Conservation (phyloP, 1,140 invertebrate genomes). For the Dufourea novaeangliae region DNA sequence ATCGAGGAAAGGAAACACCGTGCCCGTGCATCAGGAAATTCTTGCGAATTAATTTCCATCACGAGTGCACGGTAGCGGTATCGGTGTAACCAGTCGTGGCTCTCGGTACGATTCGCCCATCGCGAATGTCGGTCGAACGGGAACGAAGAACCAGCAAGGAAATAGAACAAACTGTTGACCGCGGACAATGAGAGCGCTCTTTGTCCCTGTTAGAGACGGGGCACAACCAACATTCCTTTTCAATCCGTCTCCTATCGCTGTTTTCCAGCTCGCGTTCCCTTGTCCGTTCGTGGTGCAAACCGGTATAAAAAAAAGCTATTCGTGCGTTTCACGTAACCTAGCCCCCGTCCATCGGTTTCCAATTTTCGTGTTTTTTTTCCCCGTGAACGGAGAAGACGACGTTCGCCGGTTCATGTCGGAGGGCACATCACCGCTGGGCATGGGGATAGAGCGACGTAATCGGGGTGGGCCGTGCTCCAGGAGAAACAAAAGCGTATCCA, state of each 20-base stretch:
- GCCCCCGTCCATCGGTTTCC: slow-evolving; percentile 23
- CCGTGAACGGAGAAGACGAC: slow-evolving; percentile 1
- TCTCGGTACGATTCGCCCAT: too few relatives aligned
- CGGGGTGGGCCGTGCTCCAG: slow-evolving; percentile 37
- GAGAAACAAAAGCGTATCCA: slow-evolving; percentile 54
- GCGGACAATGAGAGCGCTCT: not conserved
- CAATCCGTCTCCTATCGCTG: slow-evolving; percentile 2
- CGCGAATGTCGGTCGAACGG: slow-evolving; percentile 35
- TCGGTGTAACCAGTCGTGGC: slow-evolving; percentile 2
- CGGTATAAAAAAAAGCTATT: slow-evolving; percentile 1
- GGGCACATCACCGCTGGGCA: too few relatives aligned
- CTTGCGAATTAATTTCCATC: slow-evolving; percentile 51
- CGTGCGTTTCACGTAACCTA: slow-evolving; percentile 6
- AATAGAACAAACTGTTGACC: slow-evolving; percentile 2
- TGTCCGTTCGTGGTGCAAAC: not conserved
- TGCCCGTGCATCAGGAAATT: not conserved
- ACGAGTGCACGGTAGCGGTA: not conserved
- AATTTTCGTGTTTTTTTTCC: slow-evolving; percentile 5
- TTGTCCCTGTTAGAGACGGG: not conserved
- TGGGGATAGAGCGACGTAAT: slow-evolving; percentile 39
- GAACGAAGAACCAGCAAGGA: not conserved
- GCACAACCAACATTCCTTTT: slow-evolving; percentile 4
- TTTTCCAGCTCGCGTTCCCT: slow-evolving; percentile 12
- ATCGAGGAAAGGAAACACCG: not conserved
- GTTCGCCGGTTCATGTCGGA: slow-evolving; percentile 6